A percentile compares a stretch with the other conserved stretches of the same genome.
Conservation (phyloP, 2,797 vertebrate genomes). For the Eremophila alpestris region DNA sequence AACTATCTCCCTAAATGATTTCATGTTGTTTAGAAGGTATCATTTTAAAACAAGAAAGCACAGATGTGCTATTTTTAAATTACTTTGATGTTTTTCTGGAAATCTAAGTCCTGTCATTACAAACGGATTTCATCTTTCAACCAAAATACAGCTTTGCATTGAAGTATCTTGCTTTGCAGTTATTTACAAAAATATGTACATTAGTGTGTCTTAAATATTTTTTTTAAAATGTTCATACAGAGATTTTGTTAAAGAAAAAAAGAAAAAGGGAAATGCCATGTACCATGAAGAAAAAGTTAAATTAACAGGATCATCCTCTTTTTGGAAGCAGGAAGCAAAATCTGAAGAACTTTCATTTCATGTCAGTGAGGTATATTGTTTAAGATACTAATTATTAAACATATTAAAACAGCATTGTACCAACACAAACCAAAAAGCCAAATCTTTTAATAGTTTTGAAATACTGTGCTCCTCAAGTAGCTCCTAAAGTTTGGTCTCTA, state of each 20-base stretch:
- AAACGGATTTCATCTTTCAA: not conserved
- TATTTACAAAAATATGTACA: not conserved
- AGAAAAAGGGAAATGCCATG: not conserved
- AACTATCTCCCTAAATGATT: not conserved
- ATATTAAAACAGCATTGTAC: not conserved
- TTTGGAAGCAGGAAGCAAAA: not conserved
- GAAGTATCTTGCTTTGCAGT: not conserved
- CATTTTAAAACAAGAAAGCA: not conserved
- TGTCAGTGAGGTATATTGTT: too few species aligned
- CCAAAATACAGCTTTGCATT: not conserved
- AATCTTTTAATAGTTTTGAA: not conserved
- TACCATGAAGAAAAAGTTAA: not conserved
- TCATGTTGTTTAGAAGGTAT: not conserved
- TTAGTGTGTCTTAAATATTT: not conserved
- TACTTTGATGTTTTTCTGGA: not conserved
- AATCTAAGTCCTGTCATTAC: not conserved
- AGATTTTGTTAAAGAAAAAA: not conserved
- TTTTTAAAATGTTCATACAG: not conserved
- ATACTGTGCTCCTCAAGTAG: not conserved
- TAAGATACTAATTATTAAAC: not conserved
- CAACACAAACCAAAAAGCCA: not conserved
- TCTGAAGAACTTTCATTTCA: not conserved
- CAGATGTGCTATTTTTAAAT: conserved; percentile 8
- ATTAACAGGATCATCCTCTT: not conserved
- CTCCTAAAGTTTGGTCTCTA: not conserved